Evolutionary conservation across 2,113 vertebrate species (phyloP).

Genomic region (Epinephelus lanceolatus): DNA sequence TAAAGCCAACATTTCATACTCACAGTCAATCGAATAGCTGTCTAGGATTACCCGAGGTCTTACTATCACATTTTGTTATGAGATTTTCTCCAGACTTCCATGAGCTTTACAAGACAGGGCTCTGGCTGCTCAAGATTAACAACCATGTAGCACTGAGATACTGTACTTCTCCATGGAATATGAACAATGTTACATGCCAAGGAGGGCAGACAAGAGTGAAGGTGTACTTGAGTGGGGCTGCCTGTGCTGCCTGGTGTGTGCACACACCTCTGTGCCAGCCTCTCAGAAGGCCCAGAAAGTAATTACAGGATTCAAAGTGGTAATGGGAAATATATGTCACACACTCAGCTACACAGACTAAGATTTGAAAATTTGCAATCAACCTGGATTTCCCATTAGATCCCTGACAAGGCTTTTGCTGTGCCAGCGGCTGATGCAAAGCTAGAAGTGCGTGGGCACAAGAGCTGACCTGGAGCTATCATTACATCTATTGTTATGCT

Average conservation of each 20-base stretch:
- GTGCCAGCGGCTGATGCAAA: conserved; percentile 38
- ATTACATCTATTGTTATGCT: conserved; percentile 47
- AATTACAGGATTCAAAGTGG: conserved; percentile 80
- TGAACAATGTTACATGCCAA: conserved; percentile 34
- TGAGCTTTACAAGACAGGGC: not conserved
- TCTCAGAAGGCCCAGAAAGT: conserved; percentile 73
- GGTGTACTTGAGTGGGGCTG: conserved; percentile 30
- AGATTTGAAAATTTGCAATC: conserved; percentile 68
- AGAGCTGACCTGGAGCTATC: conserved; percentile 34
- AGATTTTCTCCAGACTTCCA: conserved; percentile 36
- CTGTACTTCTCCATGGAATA: conserved; percentile 36
- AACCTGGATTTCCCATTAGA: conserved; percentile 73
- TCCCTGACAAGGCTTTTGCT: conserved; percentile 46
- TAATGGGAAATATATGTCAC: conserved; percentile 79
- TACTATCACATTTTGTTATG: conserved; percentile 21
- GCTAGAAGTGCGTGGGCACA: conserved; percentile 23
- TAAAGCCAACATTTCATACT: conserved; percentile 32
- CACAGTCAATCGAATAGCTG: conserved; percentile 6
- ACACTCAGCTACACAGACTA: conserved; percentile 58
- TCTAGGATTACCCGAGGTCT: conserved; percentile 29
- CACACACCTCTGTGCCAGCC: conserved; percentile 54
- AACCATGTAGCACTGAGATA: conserved; percentile 19
- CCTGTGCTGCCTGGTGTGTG: conserved; percentile 28
- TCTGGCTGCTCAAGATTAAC: conserved; percentile 35
- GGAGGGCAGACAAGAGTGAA: conserved; percentile 45